Evolutionary conservation across 2,113 vertebrate species (phyloP).

Genomic region (Ptyas mucosa): DNA sequence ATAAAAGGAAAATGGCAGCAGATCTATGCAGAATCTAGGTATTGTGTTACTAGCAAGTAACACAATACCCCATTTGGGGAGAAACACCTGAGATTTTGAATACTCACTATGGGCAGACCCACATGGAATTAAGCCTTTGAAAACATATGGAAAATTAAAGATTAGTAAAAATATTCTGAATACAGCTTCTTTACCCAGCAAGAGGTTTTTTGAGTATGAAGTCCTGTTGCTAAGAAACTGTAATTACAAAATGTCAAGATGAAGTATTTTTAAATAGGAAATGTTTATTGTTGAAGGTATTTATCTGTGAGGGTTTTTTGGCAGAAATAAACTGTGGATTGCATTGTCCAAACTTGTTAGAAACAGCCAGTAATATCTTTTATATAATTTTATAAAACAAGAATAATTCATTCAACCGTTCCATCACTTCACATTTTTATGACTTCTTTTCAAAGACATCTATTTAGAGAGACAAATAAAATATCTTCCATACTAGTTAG

Average conservation of each 20-base stretch:
- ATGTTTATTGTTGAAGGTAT: constrained; percentile 17
- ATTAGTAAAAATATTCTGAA: constrained; percentile 25
- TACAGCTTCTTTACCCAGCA: not conserved
- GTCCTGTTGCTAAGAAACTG: not conserved
- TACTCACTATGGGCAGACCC: not conserved
- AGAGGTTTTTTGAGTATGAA: constrained; percentile 6
- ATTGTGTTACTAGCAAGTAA: not conserved
- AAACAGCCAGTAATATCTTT: not conserved
- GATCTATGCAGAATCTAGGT: not conserved
- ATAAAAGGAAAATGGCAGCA: not conserved
- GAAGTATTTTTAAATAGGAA: constrained; percentile 6
- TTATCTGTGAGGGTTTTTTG: not conserved
- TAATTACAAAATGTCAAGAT: constrained; percentile 15
- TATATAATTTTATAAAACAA: not conserved
- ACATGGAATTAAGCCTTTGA: constrained; percentile 15
- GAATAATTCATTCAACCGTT: not conserved
- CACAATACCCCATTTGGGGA: not conserved
- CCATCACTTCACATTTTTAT: not conserved
- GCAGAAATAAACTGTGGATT: constrained; percentile 10
- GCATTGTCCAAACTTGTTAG: not conserved
- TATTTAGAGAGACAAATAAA: constrained; percentile 13
- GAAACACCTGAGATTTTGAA: not conserved
- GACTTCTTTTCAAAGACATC: not conserved
- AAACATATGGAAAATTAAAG: constrained; percentile 13
- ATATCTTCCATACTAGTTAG: not conserved